Evolutionary conservation across 2,888 invertebrate genomes (phyloP), one percentile per base, ranked within the genome.

Genomic region (Cantharis rustica): DNA sequence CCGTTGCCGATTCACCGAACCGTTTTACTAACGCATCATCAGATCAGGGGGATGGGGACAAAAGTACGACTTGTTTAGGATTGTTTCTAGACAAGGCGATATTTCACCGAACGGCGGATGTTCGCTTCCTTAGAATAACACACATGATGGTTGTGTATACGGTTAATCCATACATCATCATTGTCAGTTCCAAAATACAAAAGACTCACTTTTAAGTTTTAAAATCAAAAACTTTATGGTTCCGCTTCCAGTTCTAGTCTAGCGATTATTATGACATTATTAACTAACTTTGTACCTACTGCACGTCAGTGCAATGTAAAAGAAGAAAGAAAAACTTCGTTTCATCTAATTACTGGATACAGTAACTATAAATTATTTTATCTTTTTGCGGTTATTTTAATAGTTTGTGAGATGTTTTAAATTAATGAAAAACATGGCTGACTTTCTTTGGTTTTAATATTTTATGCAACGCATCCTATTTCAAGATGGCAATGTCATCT

Each of bases 81-180:
- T 86, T 87, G 86, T 86, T 86, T 84, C 81, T 84, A 86, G 86
- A 86, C 86, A 85, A 86, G 87, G 85, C 87, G 85, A 88, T 88
- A 88, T 88, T 87, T 88, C 87, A 87, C 86, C 83, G 86, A 84
- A 86, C 82, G 84, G 86, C 88, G 88, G 88, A 88, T 87, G 87
- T 87, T 82, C 85, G 87, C 87, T 87, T 88, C 88, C 87, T 87
- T 87, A 86, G 86, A 86, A 87, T 86, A 86, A 87, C 87, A 87
- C 87, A 87, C 86, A 86, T 86, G 86, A 86, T 84, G 82, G 84
- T 85, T 86, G 86, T 86, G 86, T 86, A 85, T 84, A 80, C 47
- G 47, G 81, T 79, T 81, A 81, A 81, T 81, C 79, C 85, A 86
- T 87, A 84, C 83, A 86, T 87, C 86, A 87, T 86, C 85, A 86